Evolutionary conservation across 2,888 invertebrate species (phyloP), one percentile per base, ranked within the genome.

Genomic region (Caenorhabditis virilis): DNA sequence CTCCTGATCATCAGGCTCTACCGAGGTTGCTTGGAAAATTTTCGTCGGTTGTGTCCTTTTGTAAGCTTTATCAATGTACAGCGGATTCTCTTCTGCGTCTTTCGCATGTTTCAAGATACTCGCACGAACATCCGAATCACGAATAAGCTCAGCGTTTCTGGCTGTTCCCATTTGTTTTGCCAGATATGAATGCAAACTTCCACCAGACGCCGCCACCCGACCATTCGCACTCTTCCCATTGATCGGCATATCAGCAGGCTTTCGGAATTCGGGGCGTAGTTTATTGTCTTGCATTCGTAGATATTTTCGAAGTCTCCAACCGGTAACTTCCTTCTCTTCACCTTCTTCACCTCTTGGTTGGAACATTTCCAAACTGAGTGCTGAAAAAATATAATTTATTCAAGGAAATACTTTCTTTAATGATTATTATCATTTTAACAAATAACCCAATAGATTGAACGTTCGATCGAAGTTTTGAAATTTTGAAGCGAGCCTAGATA

Each of bases 171-270:
- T 87, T 84, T 95, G 95, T 60, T 95, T 89, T 45, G 95, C 95
- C 9, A 97, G 93, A 83, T 92, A 95, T 1, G 95, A 95, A 75
- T 95, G 94, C 0, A 98, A 86, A 0, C 97, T 98, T 53, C 93
- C 93, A 1, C 95, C 95, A 26, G 94, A 66, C 5, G 69, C 67
- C 23, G 77, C 77, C 22, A 80, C 70, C 53, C 71, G 52, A 56
- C 74, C 74, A 47, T 72, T 70, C 16, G 65, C 77, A 84, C 87
- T 87, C 58, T 86, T 86, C 7, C 87, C 87, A 52, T 84, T 84
- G 25, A 87, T 84, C 1, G 88, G 88, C 53, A 87, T 79, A 59
- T 88, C 87, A 13, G 88, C 88, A 51, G 87, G 82, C 47, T 85
- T 85, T n/a, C 87, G 86, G 72, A 81, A 82, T 42, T 74, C 69